Base-by-base conservation (phyloP, 2,113 vertebrate genomes). In the Chionodraco myersi region DNA sequence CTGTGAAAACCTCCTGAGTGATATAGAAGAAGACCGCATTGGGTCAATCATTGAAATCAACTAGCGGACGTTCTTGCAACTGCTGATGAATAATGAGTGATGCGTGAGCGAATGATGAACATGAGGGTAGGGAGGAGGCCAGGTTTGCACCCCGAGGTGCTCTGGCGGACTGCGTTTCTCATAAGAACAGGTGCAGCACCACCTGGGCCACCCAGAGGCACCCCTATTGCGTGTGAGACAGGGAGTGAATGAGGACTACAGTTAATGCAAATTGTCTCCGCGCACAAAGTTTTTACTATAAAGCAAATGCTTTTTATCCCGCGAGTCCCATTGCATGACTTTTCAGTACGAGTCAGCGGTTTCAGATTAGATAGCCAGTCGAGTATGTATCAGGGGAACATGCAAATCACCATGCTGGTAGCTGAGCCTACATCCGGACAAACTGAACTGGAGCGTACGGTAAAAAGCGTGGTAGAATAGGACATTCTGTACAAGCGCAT, bases 171-270 rank as follows among this genome's bases (percentile, higher is more conserved):
- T 72, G 82, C 21, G 58, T 61, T 88, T 83, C 83, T 82, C 72
- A 85, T 68, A 78, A 81, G 82, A 94, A 91, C 92, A 93, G 92
- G 92, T 93, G 92, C 91, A 91, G 92, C 84, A 91, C 92, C 92
- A 93, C 92, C 92, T 93, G 92, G 92, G 91, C 90, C 86, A 91
- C 89, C 92, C 91, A 90, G 83, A 88, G 92, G 92, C 92, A 74
- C 64, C 58, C 15, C 82, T 70, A 82, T 84, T 75, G 86, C 80
- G 72, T 83, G 81, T 56, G 74, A 79, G 77, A 75, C 30, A 59
- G 52, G 75, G 82, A 80, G 66, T 3, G 68, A 85, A 71, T 68
- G 72, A 89, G 82, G 68, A 81, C 71, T 72, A 76, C 79, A 56
- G 72, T 86, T 88, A 59, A 90, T 91, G 91, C 91, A 91, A 90